Conservation (phyloP, 2,797 vertebrate species). For the Rhadinocentrus ornatus region DNA sequence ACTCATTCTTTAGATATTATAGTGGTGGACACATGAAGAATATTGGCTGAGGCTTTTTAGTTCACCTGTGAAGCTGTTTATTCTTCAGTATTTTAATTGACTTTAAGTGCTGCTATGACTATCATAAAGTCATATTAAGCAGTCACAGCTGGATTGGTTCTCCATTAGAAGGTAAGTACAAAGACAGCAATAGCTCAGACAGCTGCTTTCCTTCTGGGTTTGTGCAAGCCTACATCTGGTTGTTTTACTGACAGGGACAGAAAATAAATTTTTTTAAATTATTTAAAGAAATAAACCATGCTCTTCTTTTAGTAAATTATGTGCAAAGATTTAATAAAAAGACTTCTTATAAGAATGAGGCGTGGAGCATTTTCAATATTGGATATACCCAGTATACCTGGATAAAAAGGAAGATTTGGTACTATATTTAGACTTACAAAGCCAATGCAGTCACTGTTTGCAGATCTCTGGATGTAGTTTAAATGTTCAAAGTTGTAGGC, state of each 20-base stretch:
- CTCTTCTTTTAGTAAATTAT: background rate
- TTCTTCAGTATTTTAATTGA: slow-evolving; percentile 66
- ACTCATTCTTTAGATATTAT: slow-evolving; percentile 46
- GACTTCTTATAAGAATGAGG: background rate
- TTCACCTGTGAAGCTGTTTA: slow-evolving; percentile 65
- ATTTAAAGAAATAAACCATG: background rate
- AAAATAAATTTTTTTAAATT: background rate
- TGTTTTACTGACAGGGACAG: background rate
- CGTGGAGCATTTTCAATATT: background rate
- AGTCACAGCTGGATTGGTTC: slow-evolving; percentile 37
- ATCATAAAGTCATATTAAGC: slow-evolving; percentile 55
- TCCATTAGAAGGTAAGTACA: slow-evolving; percentile 35
- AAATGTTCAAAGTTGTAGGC: too few relatives aligned
- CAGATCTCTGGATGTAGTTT: too few relatives aligned
- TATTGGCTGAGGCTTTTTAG: slow-evolving; percentile 47
- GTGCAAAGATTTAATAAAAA: background rate
- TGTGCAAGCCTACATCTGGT: background rate
- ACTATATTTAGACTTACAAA: background rate
- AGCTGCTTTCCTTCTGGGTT: slow-evolving; percentile 11
- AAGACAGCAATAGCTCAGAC: slow-evolving; percentile 14
- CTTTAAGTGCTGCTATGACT: slow-evolving; percentile 54
- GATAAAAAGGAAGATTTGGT: background rate
- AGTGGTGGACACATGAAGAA: slow-evolving; percentile 44
- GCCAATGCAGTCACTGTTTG: background rate
- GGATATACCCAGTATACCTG: background rate